These are phyloP conservation scores for Lepisosteus osseus DNA, from an alignment of 2,113 vertebrate genomes.

Conservation along the genomic window DNA sequence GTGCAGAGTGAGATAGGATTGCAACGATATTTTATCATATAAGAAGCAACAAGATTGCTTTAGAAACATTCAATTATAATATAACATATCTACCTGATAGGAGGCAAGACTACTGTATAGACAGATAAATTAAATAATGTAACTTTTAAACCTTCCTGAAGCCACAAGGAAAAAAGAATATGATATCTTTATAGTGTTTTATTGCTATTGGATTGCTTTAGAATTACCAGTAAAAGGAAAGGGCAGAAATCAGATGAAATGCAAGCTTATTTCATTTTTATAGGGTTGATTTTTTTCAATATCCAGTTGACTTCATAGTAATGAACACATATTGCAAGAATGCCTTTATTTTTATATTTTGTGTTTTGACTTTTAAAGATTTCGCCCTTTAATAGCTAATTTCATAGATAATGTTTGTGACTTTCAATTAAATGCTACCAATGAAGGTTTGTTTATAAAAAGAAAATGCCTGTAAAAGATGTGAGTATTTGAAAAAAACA, in stretches of 20 bases:
- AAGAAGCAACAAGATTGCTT: slow-evolving; percentile 40
- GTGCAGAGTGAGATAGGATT: slow-evolving; percentile 44
- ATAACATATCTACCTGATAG: slow-evolving; percentile 37
- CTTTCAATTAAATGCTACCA: no score
- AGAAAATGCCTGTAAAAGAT: no score
- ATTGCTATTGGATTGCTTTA: slow-evolving; percentile 18
- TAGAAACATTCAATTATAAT: slow-evolving; percentile 48
- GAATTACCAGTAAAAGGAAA: slow-evolving; percentile 20
- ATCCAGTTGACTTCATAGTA: no score
- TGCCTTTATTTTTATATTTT: no score
- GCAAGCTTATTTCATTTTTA: slow-evolving; percentile 5
- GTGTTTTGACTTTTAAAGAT: no score
- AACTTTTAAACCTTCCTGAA: slow-evolving; percentile 41
- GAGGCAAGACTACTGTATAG: slow-evolving; percentile 43
- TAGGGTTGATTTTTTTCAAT: no score
- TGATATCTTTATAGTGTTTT: slow-evolving; percentile 24
- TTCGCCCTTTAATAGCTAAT: no score
- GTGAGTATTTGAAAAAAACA: no score
- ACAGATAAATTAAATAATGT: slow-evolving; percentile 49
- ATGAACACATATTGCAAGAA: no score
- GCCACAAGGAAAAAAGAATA: slow-evolving; percentile 38
- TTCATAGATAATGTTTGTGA: no score
- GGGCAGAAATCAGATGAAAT: slow-evolving; percentile 32
- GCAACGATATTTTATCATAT: slow-evolving; percentile 50
- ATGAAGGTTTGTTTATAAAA: no score